These are phyloP conservation scores for Samia ricini DNA, from an alignment of 1,140 invertebrate species.

Conservation along the genomic window DNA sequence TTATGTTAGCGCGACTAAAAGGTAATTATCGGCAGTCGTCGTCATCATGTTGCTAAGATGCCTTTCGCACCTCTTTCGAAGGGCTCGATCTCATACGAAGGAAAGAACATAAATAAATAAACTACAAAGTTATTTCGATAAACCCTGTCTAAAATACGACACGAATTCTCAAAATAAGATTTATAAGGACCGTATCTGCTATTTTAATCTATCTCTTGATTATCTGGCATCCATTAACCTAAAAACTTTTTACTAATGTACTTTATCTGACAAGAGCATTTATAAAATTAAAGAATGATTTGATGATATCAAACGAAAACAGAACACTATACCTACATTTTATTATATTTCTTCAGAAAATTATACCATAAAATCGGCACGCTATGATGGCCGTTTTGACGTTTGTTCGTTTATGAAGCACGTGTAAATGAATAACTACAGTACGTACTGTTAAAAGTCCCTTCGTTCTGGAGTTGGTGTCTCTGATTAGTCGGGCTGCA, in stretches of 20 bases:
- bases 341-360: not conserved
- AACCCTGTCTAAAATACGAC: not conserved
- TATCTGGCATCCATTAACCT: slow-evolving; percentile 18
- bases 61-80: too few relatives aligned
- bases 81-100: too few relatives aligned
- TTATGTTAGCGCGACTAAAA: too few relatives aligned
- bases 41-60: too few relatives aligned
- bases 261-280: slow-evolving; percentile 15
- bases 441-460: too few relatives aligned
- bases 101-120: not conserved
- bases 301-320: not conserved
- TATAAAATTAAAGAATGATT: not conserved
- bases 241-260: slow-evolving; percentile 22
- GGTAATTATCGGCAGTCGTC: too few relatives aligned
- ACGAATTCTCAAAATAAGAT: slow-evolving; percentile 18
- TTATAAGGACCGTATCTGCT: slow-evolving; percentile 16
- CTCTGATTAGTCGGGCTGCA: too few relatives aligned
- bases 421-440: too few relatives aligned
- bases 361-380: too few relatives aligned
- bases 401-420: too few relatives aligned
- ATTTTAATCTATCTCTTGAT: slow-evolving; percentile 19
- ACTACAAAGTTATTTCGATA: not conserved
- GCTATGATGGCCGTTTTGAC: too few relatives aligned
- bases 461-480: too few relatives aligned
- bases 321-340: not conserved